Evolutionary conservation across 2,888 invertebrate genomes (phyloP), one percentile per base, ranked within the genome.

Genomic region (Parelbella ahira): DNA sequence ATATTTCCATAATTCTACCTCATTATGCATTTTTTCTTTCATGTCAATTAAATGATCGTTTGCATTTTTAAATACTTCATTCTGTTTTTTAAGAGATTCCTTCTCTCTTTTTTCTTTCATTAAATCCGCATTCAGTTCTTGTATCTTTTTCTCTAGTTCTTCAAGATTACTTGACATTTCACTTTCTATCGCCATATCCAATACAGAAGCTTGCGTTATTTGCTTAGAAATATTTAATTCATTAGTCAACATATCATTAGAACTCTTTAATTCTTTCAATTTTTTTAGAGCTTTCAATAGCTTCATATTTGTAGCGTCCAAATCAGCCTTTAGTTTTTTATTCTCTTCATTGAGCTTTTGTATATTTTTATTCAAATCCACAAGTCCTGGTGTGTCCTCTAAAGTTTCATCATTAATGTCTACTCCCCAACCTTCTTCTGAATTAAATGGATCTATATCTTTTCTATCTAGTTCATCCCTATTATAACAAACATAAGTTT

Each of bases 271-370:
- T 63, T 95, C 93, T 70, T 96, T 97, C 25, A 97, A 77, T 71
- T 96, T 97, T 58, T 93, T 93, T 54, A 97, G 82, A 50, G 95
- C 89, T 78, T 95, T 96, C 1, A 91, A 90, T 15, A 92, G 91
- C 66, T 95, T 95, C 0, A 91, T 74, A 68, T 94, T 92, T 45
- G 90, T 79, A 13, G 90, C 80, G 49, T 90, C 89, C 4, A 93
- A 86, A 53, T 94, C 93, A 38, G 89, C 87, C 43, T 88, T 79
- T 9, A 92, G 69, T 27, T 80, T 76, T 8, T 89, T 86, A 46
- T 90, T 89, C 47, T 92, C 90, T 1, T 79, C 67, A 54, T 90
- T 88, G 2, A 93, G 74, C 38, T 88, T 82, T 13, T 83, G 70
- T n/a, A 93, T 83, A 55, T 89, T 86, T 34, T 90, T 88, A 56